These are phyloP conservation scores for Sebastes hubbsi DNA, from an alignment of 2,797 vertebrate species.

Conservation along the genomic window DNA sequence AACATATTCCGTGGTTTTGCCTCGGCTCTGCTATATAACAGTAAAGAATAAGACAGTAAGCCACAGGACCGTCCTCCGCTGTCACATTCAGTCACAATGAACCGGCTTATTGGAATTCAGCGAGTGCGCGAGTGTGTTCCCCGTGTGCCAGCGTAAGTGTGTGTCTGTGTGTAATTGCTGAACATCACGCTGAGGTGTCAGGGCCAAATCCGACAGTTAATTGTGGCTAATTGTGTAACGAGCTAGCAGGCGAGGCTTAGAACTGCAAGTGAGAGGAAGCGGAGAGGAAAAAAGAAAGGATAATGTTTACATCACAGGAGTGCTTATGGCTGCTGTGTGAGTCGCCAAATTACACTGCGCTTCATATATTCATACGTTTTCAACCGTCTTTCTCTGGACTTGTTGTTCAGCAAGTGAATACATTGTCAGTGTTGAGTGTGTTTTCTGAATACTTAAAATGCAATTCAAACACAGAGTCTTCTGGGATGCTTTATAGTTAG, in stretches of 20 bases:
- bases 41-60: constrained; percentile 9
- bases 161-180: constrained; percentile 40
- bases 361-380: constrained; percentile 31
- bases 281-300: constrained; percentile 12
- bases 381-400: neutral
- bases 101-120: constrained; percentile 45
- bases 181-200: constrained; percentile 50
- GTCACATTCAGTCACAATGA: constrained; percentile 36
- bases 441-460: neutral
- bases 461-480: neutral
- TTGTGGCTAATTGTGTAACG: constrained; percentile 62
- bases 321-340: constrained; percentile 21
- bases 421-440: neutral
- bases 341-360: constrained; percentile 19
- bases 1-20: neutral
- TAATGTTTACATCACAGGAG: constrained; percentile 38
- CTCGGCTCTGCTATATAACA: neutral
- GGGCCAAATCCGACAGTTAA: constrained; percentile 67
- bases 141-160: constrained; percentile 6
- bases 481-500: neutral
- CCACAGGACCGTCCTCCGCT: constrained; percentile 24
- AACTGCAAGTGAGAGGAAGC: constrained; percentile 5
- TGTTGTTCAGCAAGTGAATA: neutral
- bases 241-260: constrained; percentile 29
- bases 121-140: constrained; percentile 5